Conservation (phyloP, 2,888 invertebrate genomes). For the Rhaphigaster nebulosa region DNA sequence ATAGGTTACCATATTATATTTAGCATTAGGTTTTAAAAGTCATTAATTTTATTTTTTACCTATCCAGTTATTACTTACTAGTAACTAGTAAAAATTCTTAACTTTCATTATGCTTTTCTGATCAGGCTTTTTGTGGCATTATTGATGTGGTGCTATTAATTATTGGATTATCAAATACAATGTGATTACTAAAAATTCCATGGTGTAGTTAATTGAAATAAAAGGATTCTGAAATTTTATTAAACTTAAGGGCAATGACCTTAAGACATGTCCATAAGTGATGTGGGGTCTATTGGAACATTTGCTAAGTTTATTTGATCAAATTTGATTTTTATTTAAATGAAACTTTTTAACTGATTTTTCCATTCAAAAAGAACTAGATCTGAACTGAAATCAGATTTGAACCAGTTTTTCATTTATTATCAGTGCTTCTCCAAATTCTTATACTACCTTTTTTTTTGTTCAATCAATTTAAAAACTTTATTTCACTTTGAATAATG, state of each 20-base stretch:
- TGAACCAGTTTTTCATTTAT: background rate
- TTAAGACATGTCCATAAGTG: slow-evolving; percentile 5
- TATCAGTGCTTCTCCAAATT: background rate
- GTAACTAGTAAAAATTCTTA: background rate
- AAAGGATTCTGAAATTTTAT: background rate
- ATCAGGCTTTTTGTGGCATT: background rate
- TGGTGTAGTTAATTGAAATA: background rate
- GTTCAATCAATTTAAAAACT: background rate
- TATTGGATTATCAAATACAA: background rate
- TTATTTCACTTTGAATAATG: background rate
- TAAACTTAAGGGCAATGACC: slow-evolving; percentile 53
- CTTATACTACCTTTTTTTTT: background rate
- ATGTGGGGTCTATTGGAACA: background rate
- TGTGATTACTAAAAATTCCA: background rate
- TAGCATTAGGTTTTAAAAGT: background rate
- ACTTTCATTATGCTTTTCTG: background rate
- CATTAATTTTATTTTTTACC: background rate
- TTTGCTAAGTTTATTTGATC: slow-evolving; percentile 1
- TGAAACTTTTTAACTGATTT: background rate
- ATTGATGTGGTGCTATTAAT: background rate
- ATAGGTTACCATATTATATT: background rate
- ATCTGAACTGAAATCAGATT: background rate
- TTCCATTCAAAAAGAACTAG: background rate
- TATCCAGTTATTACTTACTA: background rate
- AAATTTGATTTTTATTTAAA: background rate